Evolutionary conservation across 2,888 invertebrate species (phyloP), one percentile per base, ranked within the genome.

Genomic region (Lepidocyrtinus sp.): DNA sequence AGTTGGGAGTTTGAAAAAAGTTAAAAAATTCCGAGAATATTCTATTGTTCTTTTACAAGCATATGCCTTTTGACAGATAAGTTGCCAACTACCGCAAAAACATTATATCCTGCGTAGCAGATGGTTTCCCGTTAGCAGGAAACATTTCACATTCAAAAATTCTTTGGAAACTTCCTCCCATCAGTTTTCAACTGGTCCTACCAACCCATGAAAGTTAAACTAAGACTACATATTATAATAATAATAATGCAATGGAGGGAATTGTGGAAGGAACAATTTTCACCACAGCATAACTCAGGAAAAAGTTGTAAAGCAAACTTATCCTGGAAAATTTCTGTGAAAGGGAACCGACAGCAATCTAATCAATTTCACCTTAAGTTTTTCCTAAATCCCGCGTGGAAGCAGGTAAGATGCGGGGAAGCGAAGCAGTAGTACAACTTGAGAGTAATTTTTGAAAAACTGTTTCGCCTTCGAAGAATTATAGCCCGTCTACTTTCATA

Each of bases 221-320:
- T 5, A 5, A 12, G 36, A 17, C 64, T 64, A 63, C 27, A 64
- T 27, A n/a, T 64, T 2, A 12, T 36, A 36, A 36, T 36, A 36
- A 36, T 36, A 36, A 36, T 36, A 36, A 36, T 36, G 36, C 12
- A 36, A 64, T 64, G 46, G 67, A 21, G 67, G 67, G 46, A 64
- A 67, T 46, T 25, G 21, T 26, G 36, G 24, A 5, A 24, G 68
- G 24, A 69, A 69, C 24, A 36, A 64, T 36, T 36, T 36, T 36
- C 12, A 12, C 36, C 36, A 36, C 36, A 36, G 36, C 36, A 12
- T 5, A 12, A 12, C 12, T 36, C 5, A 36, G 12, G 36, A 36
- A 36, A 36, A 36, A 36, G 5, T 36, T 36, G 5, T 36, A 7
- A 36, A 12, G 12, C 36, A 36, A 36, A 36, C 36, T 36, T 5